Evolutionary conservation across 2,888 invertebrate species (phyloP), one percentile per base, ranked within the genome.

Genomic region (Lepas anatifera): DNA sequence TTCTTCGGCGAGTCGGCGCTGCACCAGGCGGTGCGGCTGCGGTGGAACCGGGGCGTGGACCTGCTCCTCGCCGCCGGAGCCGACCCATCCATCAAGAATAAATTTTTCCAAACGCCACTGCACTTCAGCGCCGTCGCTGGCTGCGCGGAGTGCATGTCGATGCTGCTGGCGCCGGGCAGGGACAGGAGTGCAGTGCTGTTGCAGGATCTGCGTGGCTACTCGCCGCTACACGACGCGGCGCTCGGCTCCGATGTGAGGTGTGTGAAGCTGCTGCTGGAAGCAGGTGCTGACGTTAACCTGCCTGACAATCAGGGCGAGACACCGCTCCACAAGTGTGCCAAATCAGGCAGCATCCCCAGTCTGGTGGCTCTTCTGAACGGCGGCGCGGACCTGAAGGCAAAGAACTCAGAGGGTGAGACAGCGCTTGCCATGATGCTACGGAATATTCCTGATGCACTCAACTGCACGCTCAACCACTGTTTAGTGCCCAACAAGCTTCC

Each of bases 311-410:
- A 78, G n/a, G 84, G 84, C 1, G 78, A 79, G 68, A 84, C 85
- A 22, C 72, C 74, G 8, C 71, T 74, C 3, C 85, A 85, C 75
- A 79, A 84, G 68, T 87, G 87, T 4, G 84, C 85, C 58, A 82
- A 83, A 70, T 81, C 84, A 72, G 85, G 86, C 0, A 84, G 85
- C 73, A 82, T 85, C 75, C 84, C 85, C 71, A 83, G 85, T 67
- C 84, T 86, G 67, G 78, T 79, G 73, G 76, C 81, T 52, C 77
- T 85, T 52, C 78, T 84, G 67, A 79, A 81, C 52, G 75, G 77
- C 39, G 81, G 81, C n/a, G 80, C 80, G n/a, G 80, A 82, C 37
- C 79, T 81, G 64, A 82, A 82, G 76, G 82, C 83, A 27, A 75
- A 83, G 11, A 78, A 78, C 22, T 74, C 75, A 52, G 72, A 74